phyloP scores from a whole-genome alignment of 1,140 invertebrate species.

The Phocides pigmalion region DNA sequence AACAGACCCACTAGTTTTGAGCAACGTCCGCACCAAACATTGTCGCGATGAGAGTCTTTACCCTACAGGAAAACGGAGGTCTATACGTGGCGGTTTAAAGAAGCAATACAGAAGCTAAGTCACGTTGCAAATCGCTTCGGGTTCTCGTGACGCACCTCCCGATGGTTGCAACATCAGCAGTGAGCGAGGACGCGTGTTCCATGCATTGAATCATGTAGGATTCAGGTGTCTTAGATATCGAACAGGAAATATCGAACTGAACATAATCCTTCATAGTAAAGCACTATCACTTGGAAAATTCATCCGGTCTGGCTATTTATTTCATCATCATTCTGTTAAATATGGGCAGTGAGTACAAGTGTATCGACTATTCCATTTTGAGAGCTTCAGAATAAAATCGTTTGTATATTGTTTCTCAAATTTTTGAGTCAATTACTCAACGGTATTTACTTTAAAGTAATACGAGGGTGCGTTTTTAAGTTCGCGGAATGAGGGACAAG shows the following conservation, averaged over 20 bases:
- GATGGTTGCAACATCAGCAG: constrained; percentile 51
- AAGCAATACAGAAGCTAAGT: constrained; percentile 62
- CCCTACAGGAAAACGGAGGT: constrained; percentile 56
- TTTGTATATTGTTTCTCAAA: no score
- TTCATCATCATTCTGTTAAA: no score
- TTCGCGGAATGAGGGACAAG: no score
- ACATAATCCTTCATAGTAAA: no score
- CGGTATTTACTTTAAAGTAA: no score
- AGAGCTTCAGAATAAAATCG: no score
- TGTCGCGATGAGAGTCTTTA: neutral
- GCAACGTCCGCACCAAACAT: constrained; percentile 7
- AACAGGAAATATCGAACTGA: constrained; percentile 23
- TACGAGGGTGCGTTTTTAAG: no score
- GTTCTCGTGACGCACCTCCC: constrained; percentile 56
- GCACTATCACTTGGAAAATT: no score
- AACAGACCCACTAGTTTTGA: constrained; percentile 17
- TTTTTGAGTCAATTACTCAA: no score
- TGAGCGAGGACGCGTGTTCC: constrained; percentile 43
- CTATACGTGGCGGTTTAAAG: constrained; percentile 40
- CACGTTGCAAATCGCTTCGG: constrained; percentile 49
- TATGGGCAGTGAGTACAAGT: no score
- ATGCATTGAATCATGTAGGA: constrained; percentile 48
- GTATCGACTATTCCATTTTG: no score
- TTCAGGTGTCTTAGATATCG: constrained; percentile 41
- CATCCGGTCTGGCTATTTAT: no score